These are phyloP conservation scores for Deilephila porcellus DNA, from an alignment of 2,888 invertebrate genomes.

Conservation along the genomic window DNA sequence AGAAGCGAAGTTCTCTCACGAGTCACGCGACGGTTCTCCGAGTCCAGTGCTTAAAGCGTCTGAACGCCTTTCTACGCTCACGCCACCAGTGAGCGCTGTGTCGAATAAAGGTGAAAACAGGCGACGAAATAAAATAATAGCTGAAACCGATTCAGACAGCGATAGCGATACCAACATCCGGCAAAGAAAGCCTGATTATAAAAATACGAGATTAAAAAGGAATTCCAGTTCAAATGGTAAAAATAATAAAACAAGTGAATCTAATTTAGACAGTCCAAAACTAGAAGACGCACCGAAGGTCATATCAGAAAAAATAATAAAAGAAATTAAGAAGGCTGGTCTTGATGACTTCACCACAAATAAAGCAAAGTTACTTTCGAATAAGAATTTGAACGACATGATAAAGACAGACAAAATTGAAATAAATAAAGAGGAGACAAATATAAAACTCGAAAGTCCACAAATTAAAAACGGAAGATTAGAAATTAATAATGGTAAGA, in stretches of 20 bases:
- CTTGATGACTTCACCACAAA: constrained; percentile 59
- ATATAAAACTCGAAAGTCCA: constrained; percentile 1
- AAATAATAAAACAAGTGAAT: constrained; percentile 71
- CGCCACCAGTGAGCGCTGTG: constrained; percentile 80
- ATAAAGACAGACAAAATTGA: constrained; percentile 37
- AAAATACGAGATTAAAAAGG: constrained; percentile 77
- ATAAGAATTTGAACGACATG: constrained; percentile 49
- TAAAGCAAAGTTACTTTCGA: constrained; percentile 45
- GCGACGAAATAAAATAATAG: constrained; percentile 77
- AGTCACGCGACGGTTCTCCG: constrained; percentile 78
- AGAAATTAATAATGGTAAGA: constrained; percentile 7
- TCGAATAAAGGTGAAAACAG: constrained; percentile 81
- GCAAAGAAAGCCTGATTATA: constrained; percentile 77
- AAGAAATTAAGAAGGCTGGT: constrained; percentile 69
- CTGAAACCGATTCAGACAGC: constrained; percentile 75
- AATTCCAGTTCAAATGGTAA: constrained; percentile 74
- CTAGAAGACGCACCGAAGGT: constrained; percentile 65
- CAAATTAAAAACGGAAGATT: constrained; percentile 1
- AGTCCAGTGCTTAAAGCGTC: constrained; percentile 79
- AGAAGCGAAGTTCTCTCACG: constrained; percentile 89
- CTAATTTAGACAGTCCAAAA: constrained; percentile 60
- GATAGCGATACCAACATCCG: constrained; percentile 73
- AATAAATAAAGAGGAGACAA: constrained; percentile 36
- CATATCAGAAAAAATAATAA: constrained; percentile 69
- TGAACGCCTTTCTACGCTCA: constrained; percentile 84